phyloP scores from a whole-genome alignment of 2,113 vertebrate genomes.

The Hylia prasina region DNA sequence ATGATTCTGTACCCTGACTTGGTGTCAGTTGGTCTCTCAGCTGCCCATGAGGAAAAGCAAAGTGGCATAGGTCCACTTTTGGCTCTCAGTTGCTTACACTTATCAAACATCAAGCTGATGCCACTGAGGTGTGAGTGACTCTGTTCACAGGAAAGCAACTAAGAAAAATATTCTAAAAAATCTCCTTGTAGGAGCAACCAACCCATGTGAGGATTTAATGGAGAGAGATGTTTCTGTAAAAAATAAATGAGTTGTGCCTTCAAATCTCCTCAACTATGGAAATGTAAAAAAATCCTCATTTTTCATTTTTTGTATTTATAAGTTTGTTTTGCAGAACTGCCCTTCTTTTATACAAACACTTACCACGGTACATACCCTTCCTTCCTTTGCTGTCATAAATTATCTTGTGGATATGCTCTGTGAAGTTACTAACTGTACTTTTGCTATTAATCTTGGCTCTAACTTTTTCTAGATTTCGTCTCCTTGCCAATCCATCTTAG shows the following conservation, averaged over 20 bases:
- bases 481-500: background rate
- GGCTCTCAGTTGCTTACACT: background rate
- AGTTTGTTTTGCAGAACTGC: background rate
- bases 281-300: background rate
- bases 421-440: background rate
- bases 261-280: background rate
- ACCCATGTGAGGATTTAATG: conserved; percentile 4
- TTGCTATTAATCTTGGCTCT: background rate
- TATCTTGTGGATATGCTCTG: background rate
- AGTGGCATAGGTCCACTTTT: background rate
- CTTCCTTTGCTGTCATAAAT: background rate
- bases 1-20: background rate
- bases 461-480: background rate
- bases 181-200: background rate
- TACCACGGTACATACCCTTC: background rate
- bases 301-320: background rate
- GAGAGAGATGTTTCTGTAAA: background rate
- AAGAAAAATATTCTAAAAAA: background rate
- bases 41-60: background rate
- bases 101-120: background rate
- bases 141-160: background rate
- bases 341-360: background rate
- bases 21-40: background rate
- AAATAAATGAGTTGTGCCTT: background rate
- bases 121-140: background rate